Conservation (phyloP, 2,888 invertebrate genomes). For the Acrocyrtus sp. region DNA sequence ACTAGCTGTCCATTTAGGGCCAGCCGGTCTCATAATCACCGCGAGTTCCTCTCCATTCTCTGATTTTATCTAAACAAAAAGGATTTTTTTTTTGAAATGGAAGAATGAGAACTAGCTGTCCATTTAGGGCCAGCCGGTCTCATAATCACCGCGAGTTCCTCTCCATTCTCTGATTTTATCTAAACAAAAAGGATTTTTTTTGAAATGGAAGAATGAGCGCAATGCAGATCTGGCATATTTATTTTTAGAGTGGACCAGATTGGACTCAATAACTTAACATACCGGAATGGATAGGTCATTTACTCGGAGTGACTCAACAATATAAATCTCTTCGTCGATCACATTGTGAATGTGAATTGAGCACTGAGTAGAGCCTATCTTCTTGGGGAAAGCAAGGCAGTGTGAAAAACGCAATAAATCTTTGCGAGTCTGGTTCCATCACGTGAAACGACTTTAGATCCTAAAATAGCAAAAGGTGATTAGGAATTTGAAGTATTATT, state of each 20-base stretch:
- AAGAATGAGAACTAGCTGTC: slow-evolving; percentile 42
- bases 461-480: not conserved
- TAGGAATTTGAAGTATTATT: not conserved
- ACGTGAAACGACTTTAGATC: slow-evolving; percentile 49
- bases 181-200: slow-evolving; percentile 1
- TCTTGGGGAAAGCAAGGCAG: slow-evolving; percentile 24
- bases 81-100: no score
- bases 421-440: slow-evolving; percentile 43
- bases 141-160: slow-evolving; percentile 43
- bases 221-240: no score
- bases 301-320: slow-evolving; percentile 23
- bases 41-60: slow-evolving; percentile 42
- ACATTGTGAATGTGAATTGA: slow-evolving; percentile 46
- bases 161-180: slow-evolving; percentile 41
- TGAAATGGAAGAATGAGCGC: no score
- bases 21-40: slow-evolving; percentile 34
- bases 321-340: slow-evolving; percentile 43
- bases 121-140: slow-evolving; percentile 45
- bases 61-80: slow-evolving; percentile 34
- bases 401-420: slow-evolving; percentile 46
- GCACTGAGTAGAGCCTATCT: not conserved
- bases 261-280: no score
- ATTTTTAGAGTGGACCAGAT: no score
- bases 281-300: slow-evolving; percentile 37
- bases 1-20: slow-evolving; percentile 47